Base-by-base conservation (phyloP, 2,888 invertebrate genomes). In the Folsomia candida region DNA sequence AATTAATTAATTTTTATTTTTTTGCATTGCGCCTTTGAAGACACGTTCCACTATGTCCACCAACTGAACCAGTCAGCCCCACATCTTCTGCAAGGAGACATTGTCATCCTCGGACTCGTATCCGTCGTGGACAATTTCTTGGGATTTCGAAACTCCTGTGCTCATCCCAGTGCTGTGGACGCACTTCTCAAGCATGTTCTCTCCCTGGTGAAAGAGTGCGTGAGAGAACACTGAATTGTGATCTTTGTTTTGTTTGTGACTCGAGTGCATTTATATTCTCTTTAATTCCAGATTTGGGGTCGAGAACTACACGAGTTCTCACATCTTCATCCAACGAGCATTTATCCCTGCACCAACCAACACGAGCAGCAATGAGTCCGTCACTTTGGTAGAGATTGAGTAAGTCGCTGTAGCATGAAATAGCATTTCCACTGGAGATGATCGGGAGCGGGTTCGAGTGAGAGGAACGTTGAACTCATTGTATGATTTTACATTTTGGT, bases 41-140 rank as follows among this genome's bases (percentile, higher is more conserved):
- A 62, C n/a, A 62, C 37, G 20, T 29, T 62, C 29, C 18, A 62
- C 2, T 62, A 62, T 20, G n/a, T 62, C 14, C n/a, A 29, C 9
- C 2, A 62, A 62, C 27, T 62, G 2, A 2, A 26, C 18, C 18
- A 2, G 2, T 3, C 57, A n/a, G 11, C 57, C 11, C 20, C 47
- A 9, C 47, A 47, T 9, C 47, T 47, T 11, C n/a, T n/a, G n/a
- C n/a, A n/a, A n/a, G n/a, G n/a, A n/a, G n/a, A n/a, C n/a, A n/a
- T n/a, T n/a, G n/a, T n/a, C n/a, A n/a, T 59, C 25, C 2, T 4
- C 18, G 59, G 24, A 6, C 20, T 59, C 14, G 18, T 59, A 24
- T 2, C 4, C 9, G 59, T 59, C 18, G 59, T 25, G 24, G 59
- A 59, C 59, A 25, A 20, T 20, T 62, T 62, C 20, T 3, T 62